Percentiles rank a stretch among this genome's conserved stretches.
Conservation (phyloP, 2,888 invertebrate genomes). For the Anagyrus pseudococci region DNA sequence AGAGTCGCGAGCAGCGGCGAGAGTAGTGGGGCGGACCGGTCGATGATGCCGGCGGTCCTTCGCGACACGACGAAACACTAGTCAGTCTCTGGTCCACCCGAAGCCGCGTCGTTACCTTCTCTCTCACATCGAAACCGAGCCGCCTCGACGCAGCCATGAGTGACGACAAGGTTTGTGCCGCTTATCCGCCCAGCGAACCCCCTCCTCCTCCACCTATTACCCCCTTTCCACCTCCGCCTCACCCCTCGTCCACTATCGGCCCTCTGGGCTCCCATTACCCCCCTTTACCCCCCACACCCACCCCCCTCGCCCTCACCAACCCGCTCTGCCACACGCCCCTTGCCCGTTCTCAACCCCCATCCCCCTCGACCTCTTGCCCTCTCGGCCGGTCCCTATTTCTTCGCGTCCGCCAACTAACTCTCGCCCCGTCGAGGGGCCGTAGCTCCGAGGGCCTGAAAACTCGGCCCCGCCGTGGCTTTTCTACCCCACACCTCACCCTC, state of each 20-base stretch:
- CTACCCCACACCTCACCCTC: too few species aligned
- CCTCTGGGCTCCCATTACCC: too few species aligned
- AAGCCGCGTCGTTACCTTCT: conserved; percentile 70
- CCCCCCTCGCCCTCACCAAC: neutral
- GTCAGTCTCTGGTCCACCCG: conserved; percentile 69
- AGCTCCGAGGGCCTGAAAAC: too few species aligned
- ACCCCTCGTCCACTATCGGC: too few species aligned
- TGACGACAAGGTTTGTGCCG: conserved; percentile 58
- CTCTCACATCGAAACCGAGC: conserved; percentile 65
- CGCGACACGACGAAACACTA: conserved; percentile 51
- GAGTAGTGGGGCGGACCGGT: conserved; percentile 72
- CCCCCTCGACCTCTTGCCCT: neutral
- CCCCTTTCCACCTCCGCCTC: neutral
- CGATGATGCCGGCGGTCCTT: conserved; percentile 63
- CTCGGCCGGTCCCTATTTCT: neutral
- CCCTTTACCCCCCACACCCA: too few species aligned
- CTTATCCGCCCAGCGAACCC: conserved; percentile 25
- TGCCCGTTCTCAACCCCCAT: conserved; percentile 24
- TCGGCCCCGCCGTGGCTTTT: too few species aligned
- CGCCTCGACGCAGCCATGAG: conserved; percentile 60
- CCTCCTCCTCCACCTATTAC: conserved; percentile 7
- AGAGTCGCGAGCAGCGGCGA: conserved; percentile 56
- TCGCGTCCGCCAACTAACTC: neutral
- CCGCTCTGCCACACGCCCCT: conserved; percentile 38
- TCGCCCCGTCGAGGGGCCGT: too few species aligned